Evolutionary conservation across 2,797 vertebrate species (phyloP).

Genomic region (Leptatherina wallacei): DNA sequence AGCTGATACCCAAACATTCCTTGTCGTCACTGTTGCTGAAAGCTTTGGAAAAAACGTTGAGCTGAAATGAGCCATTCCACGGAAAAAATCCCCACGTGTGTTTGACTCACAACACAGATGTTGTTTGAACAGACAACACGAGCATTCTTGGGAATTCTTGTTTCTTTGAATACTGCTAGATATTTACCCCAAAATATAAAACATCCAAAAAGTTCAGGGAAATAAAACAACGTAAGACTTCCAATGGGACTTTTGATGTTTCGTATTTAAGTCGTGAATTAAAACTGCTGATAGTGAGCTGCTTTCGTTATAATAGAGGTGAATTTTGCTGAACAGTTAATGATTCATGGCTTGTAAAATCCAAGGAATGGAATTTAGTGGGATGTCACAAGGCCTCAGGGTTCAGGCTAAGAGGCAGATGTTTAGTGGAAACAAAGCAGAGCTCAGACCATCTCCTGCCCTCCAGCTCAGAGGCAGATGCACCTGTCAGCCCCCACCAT

Average conservation of each 20-base stretch:
- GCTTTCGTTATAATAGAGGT: conserved; percentile 12
- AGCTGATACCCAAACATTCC: conserved; percentile 63
- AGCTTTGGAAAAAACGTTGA: conserved; percentile 56
- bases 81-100: conserved; percentile 68
- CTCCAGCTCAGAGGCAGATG: conserved; percentile 67
- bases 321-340: conserved; percentile 10
- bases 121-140: conserved; percentile 65
- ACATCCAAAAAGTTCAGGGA: conserved; percentile 35
- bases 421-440: conserved; percentile 77
- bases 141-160: conserved; percentile 48
- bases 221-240: conserved; percentile 11
- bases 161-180: conserved; percentile 33
- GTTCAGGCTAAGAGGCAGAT: conserved; percentile 67
- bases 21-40: conserved; percentile 58
- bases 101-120: conserved; percentile 76
- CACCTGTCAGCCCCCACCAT: conserved; percentile 78
- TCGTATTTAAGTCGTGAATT: not conserved
- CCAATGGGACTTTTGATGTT: not conserved
- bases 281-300: not conserved
- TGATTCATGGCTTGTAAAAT: conserved; percentile 1
- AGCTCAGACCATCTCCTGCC: conserved; percentile 60
- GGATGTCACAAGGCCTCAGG: conserved; percentile 9
- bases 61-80: conserved; percentile 49
- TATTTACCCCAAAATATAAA: conserved; percentile 51
- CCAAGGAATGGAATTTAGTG: conserved; percentile 13